These are phyloP conservation scores for Ciconia maguari DNA, from an alignment of 2,113 vertebrate species.

Conservation along the genomic window DNA sequence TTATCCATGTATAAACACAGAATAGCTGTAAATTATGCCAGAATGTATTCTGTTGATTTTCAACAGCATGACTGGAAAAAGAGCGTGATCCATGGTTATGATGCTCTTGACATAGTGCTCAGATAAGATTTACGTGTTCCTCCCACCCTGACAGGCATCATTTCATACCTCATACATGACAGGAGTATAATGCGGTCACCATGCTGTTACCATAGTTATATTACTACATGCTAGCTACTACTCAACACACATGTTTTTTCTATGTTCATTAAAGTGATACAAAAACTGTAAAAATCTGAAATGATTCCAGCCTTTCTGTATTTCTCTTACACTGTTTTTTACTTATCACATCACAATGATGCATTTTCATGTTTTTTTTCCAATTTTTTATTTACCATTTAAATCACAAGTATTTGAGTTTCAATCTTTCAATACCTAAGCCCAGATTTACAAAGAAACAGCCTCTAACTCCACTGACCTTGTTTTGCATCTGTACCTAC, in stretches of 20 bases:
- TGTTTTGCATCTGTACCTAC: not conserved
- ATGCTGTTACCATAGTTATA: not conserved
- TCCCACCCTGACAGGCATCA: not conserved
- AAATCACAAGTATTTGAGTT: not conserved
- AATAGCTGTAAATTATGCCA: not conserved
- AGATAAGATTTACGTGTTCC: not conserved
- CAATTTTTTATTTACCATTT: not conserved
- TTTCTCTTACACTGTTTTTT: not conserved
- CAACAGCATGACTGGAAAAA: not conserved
- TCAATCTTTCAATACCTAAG: not conserved
- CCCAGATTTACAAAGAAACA: not conserved
- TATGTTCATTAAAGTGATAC: not conserved
- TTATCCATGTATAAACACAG: not conserved
- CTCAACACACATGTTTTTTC: not conserved
- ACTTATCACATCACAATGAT: not conserved
- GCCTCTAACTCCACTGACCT: not conserved
- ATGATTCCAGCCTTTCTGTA: not conserved
- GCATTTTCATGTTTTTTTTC: fast-evolving
- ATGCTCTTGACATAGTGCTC: not conserved
- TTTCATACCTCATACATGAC: not conserved
- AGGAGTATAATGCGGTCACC: not conserved
- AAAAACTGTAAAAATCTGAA: not conserved
- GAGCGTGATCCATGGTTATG: not conserved
- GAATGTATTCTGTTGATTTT: not conserved
- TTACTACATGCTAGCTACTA: not conserved